Evolutionary conservation across 2,797 vertebrate genomes (phyloP), one percentile per base, ranked within the genome.

Genomic region (Urophycis tenuis): DNA sequence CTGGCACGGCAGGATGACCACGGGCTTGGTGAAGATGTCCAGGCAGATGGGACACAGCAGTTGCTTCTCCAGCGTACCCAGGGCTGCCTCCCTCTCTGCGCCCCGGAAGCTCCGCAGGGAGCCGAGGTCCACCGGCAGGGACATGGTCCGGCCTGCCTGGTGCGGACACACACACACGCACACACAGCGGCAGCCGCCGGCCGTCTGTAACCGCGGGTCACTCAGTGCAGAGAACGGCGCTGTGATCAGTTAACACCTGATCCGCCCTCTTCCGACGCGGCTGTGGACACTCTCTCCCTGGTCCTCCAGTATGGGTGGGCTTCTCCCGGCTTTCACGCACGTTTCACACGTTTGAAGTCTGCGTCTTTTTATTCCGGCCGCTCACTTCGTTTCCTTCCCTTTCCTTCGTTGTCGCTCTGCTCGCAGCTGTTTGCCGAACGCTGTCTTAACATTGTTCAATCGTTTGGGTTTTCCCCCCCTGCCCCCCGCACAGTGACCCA

Each of bases 1-100:
- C 80, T 95, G 94, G 81, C 94, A 95, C 72, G 94, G 94, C 82
- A 95, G 90, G 83, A 95, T 95, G 80, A 95, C 92, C 77, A 95
- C 93, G 0, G 94, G 94, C 30, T 95, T 95, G 85, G 91, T 92
- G 88, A 94, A 95, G 85, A 93, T 90, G 87, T 94, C 92, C 89
- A 92, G 83, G 82, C 91, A 93, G 69, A 92, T 89, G 3, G 90
- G 90, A 64, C 93, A 94, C 81, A 91, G 90, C 74, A 94, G 92
- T 88, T 94, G 93, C 60, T 92, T 92, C 88, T 94, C 89, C 86
- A 94, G 88, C 0, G 87, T 83, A 1, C 77, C 87, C 85, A 94
- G 74, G 0, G 87, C 84, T 3, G 70, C 84, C 70, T 87, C 85
- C 0, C 39, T 34, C n/a, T 89, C 86, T 0, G 81, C 81, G 0